Percentiles rank a stretch among this genome's conserved stretches.
Conservation (phyloP, 2,113 vertebrate species). For the Euleptes europaea region DNA sequence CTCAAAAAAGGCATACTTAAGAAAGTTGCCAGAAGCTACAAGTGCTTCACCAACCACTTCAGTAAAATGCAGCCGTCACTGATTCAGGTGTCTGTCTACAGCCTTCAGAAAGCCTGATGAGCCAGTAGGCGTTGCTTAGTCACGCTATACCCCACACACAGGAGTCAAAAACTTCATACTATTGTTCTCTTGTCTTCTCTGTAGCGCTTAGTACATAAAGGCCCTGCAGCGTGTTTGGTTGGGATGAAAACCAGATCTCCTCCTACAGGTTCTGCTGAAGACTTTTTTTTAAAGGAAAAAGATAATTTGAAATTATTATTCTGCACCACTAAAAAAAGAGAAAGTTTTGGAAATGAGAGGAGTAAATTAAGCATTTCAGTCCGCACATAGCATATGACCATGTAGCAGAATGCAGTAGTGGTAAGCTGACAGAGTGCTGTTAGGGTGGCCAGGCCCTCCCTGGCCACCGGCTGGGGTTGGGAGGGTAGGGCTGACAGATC, state of each 20-base stretch:
- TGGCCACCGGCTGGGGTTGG: no score
- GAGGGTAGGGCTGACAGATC: no score
- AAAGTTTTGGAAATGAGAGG: background rate
- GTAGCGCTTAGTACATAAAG: conserved; percentile 12
- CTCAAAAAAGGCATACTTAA: background rate
- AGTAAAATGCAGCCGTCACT: conserved; percentile 16
- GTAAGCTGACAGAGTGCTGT: no score
- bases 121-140: conserved; percentile 56
- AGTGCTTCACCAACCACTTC: background rate
- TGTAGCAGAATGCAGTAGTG: no score
- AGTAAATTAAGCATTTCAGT: background rate
- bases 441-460: no score
- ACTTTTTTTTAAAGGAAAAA: background rate
- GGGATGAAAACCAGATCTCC: background rate
- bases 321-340: background rate
- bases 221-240: background rate
- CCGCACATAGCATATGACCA: background rate
- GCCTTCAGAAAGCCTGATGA: conserved; percentile 44
- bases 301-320: background rate
- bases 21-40: conserved; percentile 9
- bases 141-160: conserved; percentile 29
- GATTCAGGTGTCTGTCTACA: conserved; percentile 57
- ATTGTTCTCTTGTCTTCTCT: conserved; percentile 33
- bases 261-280: background rate
- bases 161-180: conserved; percentile 41